phyloP scores from a whole-genome alignment of 2,888 invertebrate species.

The Chalcis sispes region DNA sequence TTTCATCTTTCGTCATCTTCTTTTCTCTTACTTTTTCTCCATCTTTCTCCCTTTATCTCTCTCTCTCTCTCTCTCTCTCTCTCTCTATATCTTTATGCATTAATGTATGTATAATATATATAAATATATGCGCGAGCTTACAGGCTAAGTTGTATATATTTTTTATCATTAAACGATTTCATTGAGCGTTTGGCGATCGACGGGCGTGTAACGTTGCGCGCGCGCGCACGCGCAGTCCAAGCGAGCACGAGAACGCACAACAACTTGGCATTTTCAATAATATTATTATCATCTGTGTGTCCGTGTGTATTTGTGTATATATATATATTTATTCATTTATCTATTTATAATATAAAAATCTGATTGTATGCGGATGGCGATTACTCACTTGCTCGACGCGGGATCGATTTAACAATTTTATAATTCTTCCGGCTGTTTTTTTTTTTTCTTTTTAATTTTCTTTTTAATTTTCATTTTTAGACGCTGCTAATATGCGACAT shows the following conservation, averaged over 20 bases:
- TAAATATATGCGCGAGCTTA: conserved; percentile 56
- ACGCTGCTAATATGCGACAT: conserved; percentile 20
- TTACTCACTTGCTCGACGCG: conserved; percentile 16
- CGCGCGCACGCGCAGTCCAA: conserved; percentile 7
- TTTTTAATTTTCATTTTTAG: conserved; percentile 16
- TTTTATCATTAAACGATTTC: conserved; percentile 32
- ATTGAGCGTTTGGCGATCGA: conserved; percentile 56
- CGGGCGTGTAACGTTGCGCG: conserved; percentile 12
- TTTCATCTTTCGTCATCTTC: neutral
- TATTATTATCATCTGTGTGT: conserved; percentile 3
- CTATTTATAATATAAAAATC: conserved; percentile 20
- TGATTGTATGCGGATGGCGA: neutral
- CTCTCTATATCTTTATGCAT: neutral
- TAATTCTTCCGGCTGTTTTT: neutral
- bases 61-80: conserved; percentile 12
- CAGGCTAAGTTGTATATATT: conserved; percentile 37
- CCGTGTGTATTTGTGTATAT: neutral
- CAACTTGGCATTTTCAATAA: conserved; percentile 54
- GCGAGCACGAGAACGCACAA: conserved; percentile 45
- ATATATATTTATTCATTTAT: conserved; percentile 13
- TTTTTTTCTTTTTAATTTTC: too few relatives aligned
- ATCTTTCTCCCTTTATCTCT: neutral
- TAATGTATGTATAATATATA: conserved; percentile 27
- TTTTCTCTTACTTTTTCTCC: conserved; percentile 13
- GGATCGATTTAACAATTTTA: conserved; percentile 23